A percentile compares a stretch with the other conserved stretches of the same genome.
These are phyloP conservation scores for Phymastichus coffea DNA, from an alignment of 1,140 invertebrate species.

Conservation along the genomic window DNA sequence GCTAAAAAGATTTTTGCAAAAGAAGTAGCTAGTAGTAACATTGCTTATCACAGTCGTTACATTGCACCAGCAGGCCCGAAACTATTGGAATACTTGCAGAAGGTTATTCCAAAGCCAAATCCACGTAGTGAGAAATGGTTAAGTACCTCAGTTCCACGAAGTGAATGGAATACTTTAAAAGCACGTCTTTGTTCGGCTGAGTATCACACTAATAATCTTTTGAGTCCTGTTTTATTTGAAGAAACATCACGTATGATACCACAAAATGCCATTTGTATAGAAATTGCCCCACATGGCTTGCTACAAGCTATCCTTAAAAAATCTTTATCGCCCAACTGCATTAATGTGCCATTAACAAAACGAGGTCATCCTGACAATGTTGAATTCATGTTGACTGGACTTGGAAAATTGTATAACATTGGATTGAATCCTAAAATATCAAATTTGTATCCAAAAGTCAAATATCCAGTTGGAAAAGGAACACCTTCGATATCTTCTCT, in stretches of 20 bases:
- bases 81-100: slow-evolving; percentile 67
- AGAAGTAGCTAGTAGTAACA: slow-evolving; percentile 37
- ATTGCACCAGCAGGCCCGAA: slow-evolving; percentile 61
- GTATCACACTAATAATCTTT: slow-evolving; percentile 89
- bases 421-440: slow-evolving; percentile 58
- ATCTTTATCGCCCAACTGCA: slow-evolving; percentile 42
- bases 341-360: slow-evolving; percentile 77
- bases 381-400: slow-evolving; percentile 65
- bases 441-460: slow-evolving; percentile 61
- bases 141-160: slow-evolving; percentile 75
- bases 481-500: slow-evolving; percentile 67
- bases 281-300: slow-evolving; percentile 73
- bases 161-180: slow-evolving; percentile 67
- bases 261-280: slow-evolving; percentile 69
- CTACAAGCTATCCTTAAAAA: slow-evolving; percentile 23
- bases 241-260: slow-evolving; percentile 74
- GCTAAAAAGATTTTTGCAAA: slow-evolving; percentile 26
- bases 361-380: slow-evolving; percentile 68
- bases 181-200: slow-evolving; percentile 74
- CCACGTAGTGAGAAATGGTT: slow-evolving; percentile 74
- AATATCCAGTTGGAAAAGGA: slow-evolving; percentile 67
- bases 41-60: slow-evolving; percentile 67
- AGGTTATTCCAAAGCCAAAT: slow-evolving; percentile 65
- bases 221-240: slow-evolving; percentile 78
- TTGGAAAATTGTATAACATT: slow-evolving; percentile 66